These are phyloP conservation scores for Cantharis rustica DNA, from an alignment of 2,888 invertebrate species.

Conservation along the genomic window DNA sequence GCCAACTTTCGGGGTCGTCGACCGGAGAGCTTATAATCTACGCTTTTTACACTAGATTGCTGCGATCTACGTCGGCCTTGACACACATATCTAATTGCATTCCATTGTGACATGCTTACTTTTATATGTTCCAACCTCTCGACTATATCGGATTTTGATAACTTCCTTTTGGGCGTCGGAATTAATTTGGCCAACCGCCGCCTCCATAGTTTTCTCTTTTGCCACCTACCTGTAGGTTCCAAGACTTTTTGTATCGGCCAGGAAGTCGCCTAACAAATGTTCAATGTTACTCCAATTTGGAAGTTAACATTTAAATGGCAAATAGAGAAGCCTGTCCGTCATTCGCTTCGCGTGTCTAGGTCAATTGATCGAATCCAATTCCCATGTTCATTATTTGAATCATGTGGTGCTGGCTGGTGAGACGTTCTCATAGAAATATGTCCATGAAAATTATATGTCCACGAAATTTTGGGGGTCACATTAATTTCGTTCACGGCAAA, in stretches of 20 bases:
- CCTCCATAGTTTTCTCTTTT: not conserved
- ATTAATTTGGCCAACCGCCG: not conserved
- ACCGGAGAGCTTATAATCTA: slow-evolving; percentile 20
- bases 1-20: slow-evolving; percentile 10
- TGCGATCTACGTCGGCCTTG: slow-evolving; percentile 29
- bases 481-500: not conserved
- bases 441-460: not conserved
- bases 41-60: slow-evolving; percentile 30
- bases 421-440: not conserved
- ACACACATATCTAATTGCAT: slow-evolving; percentile 30
- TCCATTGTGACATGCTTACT: slow-evolving; percentile 31
- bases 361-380: not conserved
- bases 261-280: not conserved
- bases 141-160: slow-evolving; percentile 3
- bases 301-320: not conserved
- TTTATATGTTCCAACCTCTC: slow-evolving; percentile 18
- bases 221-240: not conserved
- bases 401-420: not conserved
- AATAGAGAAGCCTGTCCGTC: not conserved
- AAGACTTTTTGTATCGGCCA: not conserved
- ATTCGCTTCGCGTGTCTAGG: not conserved
- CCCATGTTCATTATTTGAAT: not conserved
- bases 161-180: slow-evolving; percentile 1
- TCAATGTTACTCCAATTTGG: not conserved
- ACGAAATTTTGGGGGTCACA: not conserved